A percentile compares a stretch with the other conserved stretches of the same genome.
Evolutionary conservation across 2,113 vertebrate species (phyloP).

Genomic region (Pollachius pollachius): DNA sequence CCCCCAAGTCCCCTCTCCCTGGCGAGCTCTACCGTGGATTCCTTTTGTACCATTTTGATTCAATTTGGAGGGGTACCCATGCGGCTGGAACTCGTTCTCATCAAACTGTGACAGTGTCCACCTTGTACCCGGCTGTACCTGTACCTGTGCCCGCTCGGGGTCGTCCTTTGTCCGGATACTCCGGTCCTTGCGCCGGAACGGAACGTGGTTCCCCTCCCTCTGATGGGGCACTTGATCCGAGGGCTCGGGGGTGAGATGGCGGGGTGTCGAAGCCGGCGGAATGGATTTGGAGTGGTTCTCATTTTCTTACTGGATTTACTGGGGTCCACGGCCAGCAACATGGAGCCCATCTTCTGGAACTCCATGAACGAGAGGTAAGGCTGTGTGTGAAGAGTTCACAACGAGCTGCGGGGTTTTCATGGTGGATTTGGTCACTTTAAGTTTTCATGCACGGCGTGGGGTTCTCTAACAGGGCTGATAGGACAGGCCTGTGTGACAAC

Average conservation of each 20-base stretch:
- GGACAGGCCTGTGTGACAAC: too few relatives aligned
- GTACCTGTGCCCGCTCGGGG: slow-evolving; percentile 19
- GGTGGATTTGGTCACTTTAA: neutral
- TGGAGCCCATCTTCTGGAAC: slow-evolving; percentile 83
- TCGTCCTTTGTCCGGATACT: slow-evolving; percentile 48
- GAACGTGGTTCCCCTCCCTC: neutral
- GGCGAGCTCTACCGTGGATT: neutral
- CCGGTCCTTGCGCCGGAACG: neutral
- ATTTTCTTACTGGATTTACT: slow-evolving; percentile 80
- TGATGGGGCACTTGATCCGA: slow-evolving; percentile 57
- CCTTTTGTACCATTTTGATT: slow-evolving; percentile 8
- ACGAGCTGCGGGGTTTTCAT: neutral
- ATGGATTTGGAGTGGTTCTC: slow-evolving; percentile 70
- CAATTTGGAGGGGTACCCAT: slow-evolving; percentile 46
- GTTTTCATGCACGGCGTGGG: neutral
- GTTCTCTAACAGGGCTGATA: too few relatives aligned
- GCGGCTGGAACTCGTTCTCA: slow-evolving; percentile 49
- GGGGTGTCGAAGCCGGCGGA: slow-evolving; percentile 58
- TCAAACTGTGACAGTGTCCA: slow-evolving; percentile 56
- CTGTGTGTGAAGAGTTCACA: neutral
- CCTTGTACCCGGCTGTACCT: slow-evolving; percentile 48
- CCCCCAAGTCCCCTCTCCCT: slow-evolving; percentile 13
- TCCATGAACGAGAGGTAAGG: slow-evolving; percentile 79
- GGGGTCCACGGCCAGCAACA: slow-evolving; percentile 73
- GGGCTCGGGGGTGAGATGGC: slow-evolving; percentile 70